Conservation (phyloP, 1,140 invertebrate genomes). For the Apolygus lucorum region DNA sequence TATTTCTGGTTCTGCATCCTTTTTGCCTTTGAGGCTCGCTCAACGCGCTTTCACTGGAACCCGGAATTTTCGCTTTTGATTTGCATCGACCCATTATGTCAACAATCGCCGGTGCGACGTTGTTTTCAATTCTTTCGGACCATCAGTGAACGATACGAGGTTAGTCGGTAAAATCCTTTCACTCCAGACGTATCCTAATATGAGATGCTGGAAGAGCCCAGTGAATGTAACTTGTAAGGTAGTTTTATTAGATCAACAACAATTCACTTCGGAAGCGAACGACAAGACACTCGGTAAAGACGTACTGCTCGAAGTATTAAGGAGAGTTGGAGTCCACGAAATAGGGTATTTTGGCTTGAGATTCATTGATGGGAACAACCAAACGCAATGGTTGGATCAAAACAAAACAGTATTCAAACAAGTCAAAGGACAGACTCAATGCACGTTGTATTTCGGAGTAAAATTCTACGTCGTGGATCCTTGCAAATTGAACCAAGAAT, state of each 20-base stretch:
- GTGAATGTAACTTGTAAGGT: conserved; percentile 6
- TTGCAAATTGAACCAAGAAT: conserved; percentile 88
- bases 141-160: too few species aligned
- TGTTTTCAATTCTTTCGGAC: too few species aligned
- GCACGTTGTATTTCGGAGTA: conserved; percentile 93
- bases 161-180: too few species aligned
- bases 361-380: conserved; percentile 76
- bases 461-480: conserved; percentile 99
- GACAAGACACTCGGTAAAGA: conserved; percentile 6
- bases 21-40: too few species aligned
- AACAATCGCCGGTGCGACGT: neutral
- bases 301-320: neutral
- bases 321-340: conserved; percentile 68
- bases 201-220: conserved; percentile 13
- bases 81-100: too few species aligned
- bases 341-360: conserved; percentile 88
- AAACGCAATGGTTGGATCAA: conserved; percentile 88
- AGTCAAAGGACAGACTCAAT: conserved; percentile 55
- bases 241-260: conserved; percentile 19
- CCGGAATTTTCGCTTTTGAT: too few species aligned
- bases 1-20: neutral
- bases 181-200: too few species aligned
- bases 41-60: too few species aligned
- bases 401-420: conserved; percentile 73
- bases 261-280: conserved; percentile 19